These are phyloP conservation scores for Phaethornis superciliosus DNA, from an alignment of 2,113 vertebrate species.

Conservation along the genomic window DNA sequence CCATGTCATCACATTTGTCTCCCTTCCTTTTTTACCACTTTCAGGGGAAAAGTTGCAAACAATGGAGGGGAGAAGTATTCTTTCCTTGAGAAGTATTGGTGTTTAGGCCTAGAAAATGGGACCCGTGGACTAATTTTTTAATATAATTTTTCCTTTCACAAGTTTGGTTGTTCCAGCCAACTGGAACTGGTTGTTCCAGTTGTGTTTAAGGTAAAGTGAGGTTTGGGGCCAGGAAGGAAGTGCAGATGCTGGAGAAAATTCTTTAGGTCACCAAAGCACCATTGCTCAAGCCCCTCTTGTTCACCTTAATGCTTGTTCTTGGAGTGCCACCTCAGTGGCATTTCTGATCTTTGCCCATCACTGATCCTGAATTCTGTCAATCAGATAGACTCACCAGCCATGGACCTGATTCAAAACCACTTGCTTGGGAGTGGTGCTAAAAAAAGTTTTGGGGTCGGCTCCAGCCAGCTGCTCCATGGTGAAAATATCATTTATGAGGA, in stretches of 20 bases:
- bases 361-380: not conserved
- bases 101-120: not conserved
- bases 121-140: not conserved
- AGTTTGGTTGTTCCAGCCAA: not conserved
- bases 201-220: accelerated
- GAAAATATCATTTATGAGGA: not conserved
- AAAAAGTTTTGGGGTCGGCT: not conserved
- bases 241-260: not conserved
- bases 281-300: not conserved
- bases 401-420: not conserved
- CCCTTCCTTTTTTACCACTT: not conserved
- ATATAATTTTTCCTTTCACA: not conserved
- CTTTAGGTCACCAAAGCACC: not conserved
- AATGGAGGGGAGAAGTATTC: not conserved
- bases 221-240: not conserved
- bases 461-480: not conserved
- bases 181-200: no score
- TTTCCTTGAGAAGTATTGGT: not conserved
- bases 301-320: not conserved
- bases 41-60: not conserved
- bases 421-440: not conserved
- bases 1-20: not conserved
- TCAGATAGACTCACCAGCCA: accelerated
- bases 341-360: not conserved
- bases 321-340: accelerated